Conservation (phyloP, 2,888 invertebrate genomes). For the Mythimna albipuncta region DNA sequence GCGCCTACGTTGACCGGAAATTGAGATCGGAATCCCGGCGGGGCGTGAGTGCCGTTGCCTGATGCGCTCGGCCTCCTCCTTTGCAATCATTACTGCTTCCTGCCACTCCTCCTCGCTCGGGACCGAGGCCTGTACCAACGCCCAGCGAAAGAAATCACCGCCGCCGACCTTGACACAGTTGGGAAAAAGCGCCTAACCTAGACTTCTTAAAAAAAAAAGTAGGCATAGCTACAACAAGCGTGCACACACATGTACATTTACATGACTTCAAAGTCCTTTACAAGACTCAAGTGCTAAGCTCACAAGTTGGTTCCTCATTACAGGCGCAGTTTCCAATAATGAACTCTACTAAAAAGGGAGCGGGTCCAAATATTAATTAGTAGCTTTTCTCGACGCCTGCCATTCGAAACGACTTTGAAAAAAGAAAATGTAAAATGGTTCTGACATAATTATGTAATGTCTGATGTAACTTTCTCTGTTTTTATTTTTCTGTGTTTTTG, state of each 20-base stretch:
- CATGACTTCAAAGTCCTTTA: constrained; percentile 10
- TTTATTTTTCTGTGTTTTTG: not conserved
- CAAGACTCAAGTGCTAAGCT: constrained; percentile 35
- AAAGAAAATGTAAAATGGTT: not conserved
- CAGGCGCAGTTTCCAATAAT: constrained; percentile 44
- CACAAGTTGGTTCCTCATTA: constrained; percentile 41
- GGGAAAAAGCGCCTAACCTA: no score
- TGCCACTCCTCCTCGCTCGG: no score
- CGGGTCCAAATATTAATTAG: constrained; percentile 72
- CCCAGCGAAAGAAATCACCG: no score
- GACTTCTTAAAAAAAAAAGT: no score
- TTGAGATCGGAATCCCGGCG: no score
- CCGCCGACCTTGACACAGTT: no score
- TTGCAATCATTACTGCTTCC: no score
- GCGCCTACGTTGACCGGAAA: no score
- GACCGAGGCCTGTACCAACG: no score
- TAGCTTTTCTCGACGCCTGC: constrained; percentile 53
- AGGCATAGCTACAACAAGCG: no score
- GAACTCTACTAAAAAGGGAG: constrained; percentile 53
- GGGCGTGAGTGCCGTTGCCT: no score
- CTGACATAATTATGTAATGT: not conserved
- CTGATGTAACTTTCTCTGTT: not conserved
- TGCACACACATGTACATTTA: not conserved
- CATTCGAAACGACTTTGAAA: constrained; percentile 5
- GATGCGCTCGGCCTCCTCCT: no score